Conservation (phyloP, 2,113 vertebrate genomes). For the Gymnocephalus cernua region DNA sequence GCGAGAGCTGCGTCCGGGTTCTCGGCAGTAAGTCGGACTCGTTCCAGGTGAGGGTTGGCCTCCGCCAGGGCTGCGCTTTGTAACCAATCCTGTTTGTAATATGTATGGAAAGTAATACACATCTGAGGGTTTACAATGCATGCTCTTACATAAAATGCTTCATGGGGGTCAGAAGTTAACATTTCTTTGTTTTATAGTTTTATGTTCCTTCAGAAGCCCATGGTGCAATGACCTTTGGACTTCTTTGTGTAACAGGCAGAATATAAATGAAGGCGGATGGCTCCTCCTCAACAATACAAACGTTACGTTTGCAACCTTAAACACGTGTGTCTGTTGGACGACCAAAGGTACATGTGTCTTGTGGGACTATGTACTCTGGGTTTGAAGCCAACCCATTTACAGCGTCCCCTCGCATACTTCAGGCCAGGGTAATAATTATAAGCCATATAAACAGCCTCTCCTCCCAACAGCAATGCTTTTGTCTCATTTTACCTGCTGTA, state of each 20-base stretch:
- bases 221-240: constrained; percentile 13
- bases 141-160: background rate
- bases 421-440: constrained; percentile 58
- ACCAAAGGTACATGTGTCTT: background rate
- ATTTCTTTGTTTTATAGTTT: constrained; percentile 29
- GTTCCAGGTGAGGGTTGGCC: no score
- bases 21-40: no score
- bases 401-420: constrained; percentile 1
- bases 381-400: background rate
- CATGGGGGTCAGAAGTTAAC: background rate
- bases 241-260: background rate
- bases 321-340: background rate
- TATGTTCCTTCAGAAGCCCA: background rate
- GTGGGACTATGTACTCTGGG: background rate
- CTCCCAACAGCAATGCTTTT: constrained; percentile 1
- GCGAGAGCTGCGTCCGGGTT: no score
- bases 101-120: background rate
- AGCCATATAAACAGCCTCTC: constrained; percentile 6
- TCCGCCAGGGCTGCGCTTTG: no score
- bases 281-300: constrained; percentile 3
- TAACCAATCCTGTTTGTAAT: no score
- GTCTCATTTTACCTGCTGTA: background rate
- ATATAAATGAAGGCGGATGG: background rate
- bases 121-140: background rate
- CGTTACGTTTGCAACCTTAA: background rate